Evolutionary conservation across 2,888 invertebrate species (phyloP), one percentile per base, ranked within the genome.

Genomic region (Hofmannophila pseudospretella): DNA sequence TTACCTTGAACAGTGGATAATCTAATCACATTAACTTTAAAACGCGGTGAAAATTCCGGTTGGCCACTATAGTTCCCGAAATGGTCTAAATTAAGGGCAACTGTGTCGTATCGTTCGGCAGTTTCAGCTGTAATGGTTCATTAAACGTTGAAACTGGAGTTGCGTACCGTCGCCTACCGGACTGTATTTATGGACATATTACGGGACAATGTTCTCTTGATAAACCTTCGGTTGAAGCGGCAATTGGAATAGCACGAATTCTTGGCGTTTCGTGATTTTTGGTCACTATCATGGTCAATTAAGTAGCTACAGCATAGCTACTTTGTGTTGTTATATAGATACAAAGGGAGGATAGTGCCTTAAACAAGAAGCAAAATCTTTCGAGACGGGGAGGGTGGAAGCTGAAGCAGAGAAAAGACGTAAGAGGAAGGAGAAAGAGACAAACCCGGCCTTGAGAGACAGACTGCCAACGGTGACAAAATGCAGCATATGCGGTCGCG

Each of bases 51-150:
- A 45, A 50, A 47, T 45, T 39, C 42, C 30, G 41, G 45, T 42
- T 51, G 49, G 52, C 52, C 53, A 58, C 44, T 42, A 32, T 42
- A 38, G 43, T 41, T 34, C 36, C 32, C 40, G 42, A 52, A 57
- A 51, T 48, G 44, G 47, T 44, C 44, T 44, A 44, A 54, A 52
- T 57, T 49, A 51, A 47, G 3, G 12, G 10, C 20, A 23, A 30
- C 46, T 52, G 62, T 56, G 62, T 57, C 63, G 60, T 69, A 64
- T 64, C 62, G 67, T 63, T 65, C 60, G 57, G 60, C 68, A 63
- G 64, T 72, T 72, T 65, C 54, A 49, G 46, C 51, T 45, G 50
- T 58, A 80, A 79, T 74, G 78, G 73, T 63, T 74, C 76, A 72
- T 81, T 79, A 72, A 66, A 58, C 56, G 50, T 37, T 49, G 59